Evolutionary conservation across 2,888 invertebrate genomes (phyloP), one percentile per base, ranked within the genome.

Genomic region (Plagiodera versicolora): DNA sequence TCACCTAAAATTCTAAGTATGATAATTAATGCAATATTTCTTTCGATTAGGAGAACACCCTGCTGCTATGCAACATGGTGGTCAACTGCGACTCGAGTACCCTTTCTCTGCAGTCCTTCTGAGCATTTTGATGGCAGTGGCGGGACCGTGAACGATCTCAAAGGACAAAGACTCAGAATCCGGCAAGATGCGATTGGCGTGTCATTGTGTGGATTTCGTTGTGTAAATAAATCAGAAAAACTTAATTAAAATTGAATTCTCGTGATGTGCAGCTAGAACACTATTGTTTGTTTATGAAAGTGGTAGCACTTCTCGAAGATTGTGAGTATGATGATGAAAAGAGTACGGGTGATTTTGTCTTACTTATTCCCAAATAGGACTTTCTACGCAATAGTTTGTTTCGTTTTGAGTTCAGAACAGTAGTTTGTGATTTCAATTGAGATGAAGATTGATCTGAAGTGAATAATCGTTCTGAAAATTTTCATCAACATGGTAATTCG

Each of bases 51-150:
- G 91, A 67, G 92, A 92, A 79, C 89, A 92, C 80, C 92, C 92
- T 70, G 92, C 92, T 53, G 92, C 92, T 47, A 92, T 92, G 89
- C 92, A 92, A 79, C 90, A 90, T 70, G 91, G 91, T 56, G 87
- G 88, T 0, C 88, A 88, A 75, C 82, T 88, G 35, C 83, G 87
- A 30, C 84, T 89, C 48, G 88, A 89, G 73, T 89, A 90, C 75
- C 89, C 89, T 0, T 81, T 90, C 39, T 87, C 88, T 56, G 88
- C 89, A 47, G 88, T 89, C 64, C 83, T 90, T 32, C 83, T 90
- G 67, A 89, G 89, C 79, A 83, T 88, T 67, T 82, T 89, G 65
- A 83, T 89, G 49, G 84, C 88, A 0, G 72, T 86, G 3, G 83
- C 83, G 78, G 85, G 85, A 80, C 85, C 74, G 81, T 81, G 78